These are phyloP conservation scores for Phortica magna DNA, from an alignment of 2,888 invertebrate genomes.

Conservation along the genomic window DNA sequence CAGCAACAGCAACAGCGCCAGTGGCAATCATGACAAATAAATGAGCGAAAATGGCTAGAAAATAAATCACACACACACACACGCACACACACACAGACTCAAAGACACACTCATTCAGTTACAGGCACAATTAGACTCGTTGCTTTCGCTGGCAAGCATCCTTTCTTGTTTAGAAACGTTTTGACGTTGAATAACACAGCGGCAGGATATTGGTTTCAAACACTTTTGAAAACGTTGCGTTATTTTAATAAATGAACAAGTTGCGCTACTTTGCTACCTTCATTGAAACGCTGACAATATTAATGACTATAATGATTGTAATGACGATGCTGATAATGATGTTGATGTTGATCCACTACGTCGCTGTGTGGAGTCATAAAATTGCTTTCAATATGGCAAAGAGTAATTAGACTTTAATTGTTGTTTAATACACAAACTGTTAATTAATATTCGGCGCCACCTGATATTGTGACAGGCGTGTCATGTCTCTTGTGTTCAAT, in stretches of 20 bases:
- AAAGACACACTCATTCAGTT: too few relatives aligned
- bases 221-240: neutral
- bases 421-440: neutral
- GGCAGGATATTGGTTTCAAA: neutral
- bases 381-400: neutral
- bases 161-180: neutral
- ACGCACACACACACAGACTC: neutral
- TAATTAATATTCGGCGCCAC: neutral
- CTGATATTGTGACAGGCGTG: too few relatives aligned
- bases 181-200: neutral
- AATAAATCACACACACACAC: neutral
- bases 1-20: neutral
- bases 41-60: constrained; percentile 4
- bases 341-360: neutral
- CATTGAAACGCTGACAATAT: neutral
- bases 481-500: too few relatives aligned
- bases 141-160: too few relatives aligned
- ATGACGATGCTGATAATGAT: neutral
- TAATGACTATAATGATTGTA: neutral
- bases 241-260: neutral
- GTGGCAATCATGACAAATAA: neutral
- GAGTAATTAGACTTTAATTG: neutral
- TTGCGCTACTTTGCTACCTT: too few relatives aligned
- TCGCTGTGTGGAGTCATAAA: neutral
- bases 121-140: too few relatives aligned